Evolutionary conservation across 2,797 vertebrate species (phyloP), one percentile per base, ranked within the genome.

Genomic region (Tinamus major): DNA sequence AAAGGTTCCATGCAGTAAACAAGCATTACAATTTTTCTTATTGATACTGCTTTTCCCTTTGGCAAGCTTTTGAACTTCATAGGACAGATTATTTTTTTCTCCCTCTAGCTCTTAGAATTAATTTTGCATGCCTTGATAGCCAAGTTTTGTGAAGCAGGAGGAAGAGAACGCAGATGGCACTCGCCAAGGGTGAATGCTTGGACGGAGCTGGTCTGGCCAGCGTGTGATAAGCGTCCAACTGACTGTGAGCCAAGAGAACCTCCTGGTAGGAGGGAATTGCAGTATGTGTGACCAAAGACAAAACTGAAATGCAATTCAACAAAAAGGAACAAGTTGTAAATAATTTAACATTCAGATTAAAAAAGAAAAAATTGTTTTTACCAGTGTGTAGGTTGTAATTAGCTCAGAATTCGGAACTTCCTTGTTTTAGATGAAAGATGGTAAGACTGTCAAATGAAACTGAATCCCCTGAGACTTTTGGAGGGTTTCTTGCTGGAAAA

Each of bases 11-110:
- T 53, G 58, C 42, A 44, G 37, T 75, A 91, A 95, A 93, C 80
- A 55, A 90, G 79, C 69, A 67, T 83, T 79, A 56, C 37, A 42
- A 59, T 77, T 82, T 82, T 79, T 72, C 44, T 88, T 86, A 82
- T 88, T 94, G 81, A 82, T 78, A 71, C 61, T 86, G 2, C 61
- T 85, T 91, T 89, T 88, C 78, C 92, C 62, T 81, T 80, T 53
- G 75, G 74, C 86, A 89, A 92, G 56, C 48, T 93, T 93, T 95
- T 93, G 10, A 68, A 24, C 71, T 93, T 94, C 75, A 92, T 65
- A 82, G 37, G 79, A 26, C 64, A 1, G 55, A 65, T 93, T 90
- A 87, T 27, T 89, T 92, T 55, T 55, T 55, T 15, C 26, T 44
- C 49, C 26, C 31, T 71, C 46, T 55, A 89, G 51, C 26, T 82